Percentiles rank a stretch among this genome's conserved stretches.
Conservation (phyloP, 2,888 invertebrate species). For the Acanthosepion lycidas region DNA sequence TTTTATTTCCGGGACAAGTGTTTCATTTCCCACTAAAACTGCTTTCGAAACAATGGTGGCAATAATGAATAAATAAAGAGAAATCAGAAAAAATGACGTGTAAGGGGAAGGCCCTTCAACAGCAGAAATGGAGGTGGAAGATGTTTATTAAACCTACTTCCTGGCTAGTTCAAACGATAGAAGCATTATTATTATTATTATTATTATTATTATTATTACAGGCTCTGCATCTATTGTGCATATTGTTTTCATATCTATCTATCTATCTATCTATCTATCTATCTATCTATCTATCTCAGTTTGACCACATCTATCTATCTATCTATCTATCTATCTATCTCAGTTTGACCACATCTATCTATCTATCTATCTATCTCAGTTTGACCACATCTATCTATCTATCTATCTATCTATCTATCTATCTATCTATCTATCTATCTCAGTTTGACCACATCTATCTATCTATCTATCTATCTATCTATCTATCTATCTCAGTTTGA, state of each 20-base stretch:
- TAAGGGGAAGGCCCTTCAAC: neutral
- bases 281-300: neutral
- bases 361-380: neutral
- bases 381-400: too few relatives aligned
- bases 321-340: constrained; percentile 17
- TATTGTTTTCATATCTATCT: neutral
- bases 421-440: too few relatives aligned
- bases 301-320: constrained; percentile 33
- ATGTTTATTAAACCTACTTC: neutral
- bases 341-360: neutral
- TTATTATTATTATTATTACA: too few relatives aligned
- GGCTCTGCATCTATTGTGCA: too few relatives aligned
- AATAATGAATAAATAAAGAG: neutral
- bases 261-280: neutral
- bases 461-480: too few relatives aligned
- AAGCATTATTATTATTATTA: too few relatives aligned
- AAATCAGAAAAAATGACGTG: neutral
- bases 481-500: too few relatives aligned
- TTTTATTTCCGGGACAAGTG: neutral
- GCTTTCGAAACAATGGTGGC: neutral
- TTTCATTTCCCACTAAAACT: neutral
- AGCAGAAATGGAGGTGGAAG: neutral
- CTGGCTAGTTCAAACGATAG: neutral
- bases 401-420: too few relatives aligned
- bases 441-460: too few relatives aligned